phyloP scores from a whole-genome alignment of 2,888 invertebrate species.

The Eupithecia subumbrata region DNA sequence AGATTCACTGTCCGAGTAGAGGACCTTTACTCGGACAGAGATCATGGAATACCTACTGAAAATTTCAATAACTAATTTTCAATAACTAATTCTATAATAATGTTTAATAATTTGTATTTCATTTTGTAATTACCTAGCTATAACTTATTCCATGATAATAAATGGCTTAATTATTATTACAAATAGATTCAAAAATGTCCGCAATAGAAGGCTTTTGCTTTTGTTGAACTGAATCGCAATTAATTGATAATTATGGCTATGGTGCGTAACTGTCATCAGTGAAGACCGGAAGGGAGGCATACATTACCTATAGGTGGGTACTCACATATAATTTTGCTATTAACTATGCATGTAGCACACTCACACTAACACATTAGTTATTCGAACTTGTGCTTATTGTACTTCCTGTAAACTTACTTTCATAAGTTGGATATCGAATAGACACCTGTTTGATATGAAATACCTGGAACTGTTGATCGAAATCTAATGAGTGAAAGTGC shows the following conservation, averaged over 20 bases:
- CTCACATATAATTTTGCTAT: constrained; percentile 59
- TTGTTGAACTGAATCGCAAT: constrained; percentile 1
- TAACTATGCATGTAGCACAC: constrained; percentile 63
- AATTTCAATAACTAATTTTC: no score
- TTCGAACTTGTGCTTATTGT: constrained; percentile 54
- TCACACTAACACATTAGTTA: constrained; percentile 58
- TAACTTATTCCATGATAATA: no score
- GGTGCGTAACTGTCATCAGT: constrained; percentile 58
- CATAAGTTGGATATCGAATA: constrained; percentile 39
- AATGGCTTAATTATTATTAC: no score
- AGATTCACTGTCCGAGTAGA: no score
- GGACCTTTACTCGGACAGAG: no score
- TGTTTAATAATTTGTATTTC: no score
- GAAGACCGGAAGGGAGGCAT: constrained; percentile 66
- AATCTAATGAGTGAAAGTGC: no score
- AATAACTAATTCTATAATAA: no score
- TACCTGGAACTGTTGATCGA: background rate
- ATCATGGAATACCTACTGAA: no score
- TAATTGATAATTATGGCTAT: constrained; percentile 45
- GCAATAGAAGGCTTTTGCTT: background rate
- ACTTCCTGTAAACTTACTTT: constrained; percentile 64
- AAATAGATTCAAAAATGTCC: background rate
- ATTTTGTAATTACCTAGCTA: no score
- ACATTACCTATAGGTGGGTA: constrained; percentile 32
- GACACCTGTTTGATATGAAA: background rate